Conservation (phyloP, 2,797 vertebrate species). For the Coregonus sp. region DNA sequence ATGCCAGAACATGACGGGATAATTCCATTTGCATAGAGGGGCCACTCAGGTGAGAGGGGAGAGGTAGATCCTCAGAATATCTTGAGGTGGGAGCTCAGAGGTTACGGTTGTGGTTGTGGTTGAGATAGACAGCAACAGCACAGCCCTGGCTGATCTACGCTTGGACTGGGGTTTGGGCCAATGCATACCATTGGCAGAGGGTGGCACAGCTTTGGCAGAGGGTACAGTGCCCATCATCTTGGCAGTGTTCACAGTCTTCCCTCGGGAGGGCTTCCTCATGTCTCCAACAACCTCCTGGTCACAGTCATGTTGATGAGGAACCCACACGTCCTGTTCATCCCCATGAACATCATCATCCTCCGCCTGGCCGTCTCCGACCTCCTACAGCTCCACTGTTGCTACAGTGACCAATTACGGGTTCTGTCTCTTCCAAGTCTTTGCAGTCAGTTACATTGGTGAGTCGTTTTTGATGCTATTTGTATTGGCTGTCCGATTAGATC, state of each 20-base stretch:
- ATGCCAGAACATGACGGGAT: no score
- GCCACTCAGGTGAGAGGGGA: no score
- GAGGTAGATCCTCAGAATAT: no score
- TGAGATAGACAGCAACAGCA: background rate
- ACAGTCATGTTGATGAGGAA: background rate
- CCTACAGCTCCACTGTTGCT: background rate
- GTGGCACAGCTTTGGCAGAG: background rate
- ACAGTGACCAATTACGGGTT: background rate
- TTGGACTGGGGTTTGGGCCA: background rate
- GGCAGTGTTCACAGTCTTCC: background rate
- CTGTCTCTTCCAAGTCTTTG: no score
- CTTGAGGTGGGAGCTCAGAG: background rate
- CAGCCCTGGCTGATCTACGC: background rate
- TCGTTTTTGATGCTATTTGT: no score
- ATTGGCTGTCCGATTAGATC: no score
- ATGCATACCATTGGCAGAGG: background rate
- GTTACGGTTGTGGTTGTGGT: background rate
- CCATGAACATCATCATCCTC: background rate
- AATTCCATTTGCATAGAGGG: no score
- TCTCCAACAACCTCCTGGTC: background rate
- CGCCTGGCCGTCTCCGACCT: background rate
- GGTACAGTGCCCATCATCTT: background rate
- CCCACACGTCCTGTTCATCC: background rate
- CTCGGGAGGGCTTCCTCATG: background rate
- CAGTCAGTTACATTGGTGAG: no score